Conservation (phyloP, 2,797 vertebrate species). For the Rhadinocentrus ornatus region DNA sequence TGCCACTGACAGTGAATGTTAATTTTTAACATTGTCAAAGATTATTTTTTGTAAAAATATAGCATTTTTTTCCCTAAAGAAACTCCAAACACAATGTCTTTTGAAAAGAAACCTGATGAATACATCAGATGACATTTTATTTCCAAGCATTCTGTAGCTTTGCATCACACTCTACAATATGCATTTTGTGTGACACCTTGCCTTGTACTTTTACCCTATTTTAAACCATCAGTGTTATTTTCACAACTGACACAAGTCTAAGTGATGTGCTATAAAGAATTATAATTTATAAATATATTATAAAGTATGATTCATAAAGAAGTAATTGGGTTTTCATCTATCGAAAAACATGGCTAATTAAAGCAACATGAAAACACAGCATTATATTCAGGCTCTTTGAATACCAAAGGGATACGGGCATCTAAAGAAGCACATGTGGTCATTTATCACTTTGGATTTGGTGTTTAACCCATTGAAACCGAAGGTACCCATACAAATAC, state of each 20-base stretch:
- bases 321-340: neutral
- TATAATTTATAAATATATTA: too few relatives aligned
- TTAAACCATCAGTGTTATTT: neutral
- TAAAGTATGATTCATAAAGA: neutral
- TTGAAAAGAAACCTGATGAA: neutral
- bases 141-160: too few relatives aligned
- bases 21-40: neutral
- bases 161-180: too few relatives aligned
- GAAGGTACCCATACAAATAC: neutral
- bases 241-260: too few relatives aligned
- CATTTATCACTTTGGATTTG: neutral
- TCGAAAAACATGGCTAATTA: too few relatives aligned
- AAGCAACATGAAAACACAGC: neutral
- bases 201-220: neutral
- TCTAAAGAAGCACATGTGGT: neutral
- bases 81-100: neutral
- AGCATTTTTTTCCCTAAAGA: neutral
- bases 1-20: neutral
- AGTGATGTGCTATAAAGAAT: too few relatives aligned
- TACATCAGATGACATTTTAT: neutral
- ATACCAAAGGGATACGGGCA: neutral
- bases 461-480: neutral
- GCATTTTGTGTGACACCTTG: neutral
- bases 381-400: neutral
- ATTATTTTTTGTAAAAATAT: neutral